Evolutionary conservation across 2,113 vertebrate genomes (phyloP).

Genomic region (Amphiprion percula): DNA sequence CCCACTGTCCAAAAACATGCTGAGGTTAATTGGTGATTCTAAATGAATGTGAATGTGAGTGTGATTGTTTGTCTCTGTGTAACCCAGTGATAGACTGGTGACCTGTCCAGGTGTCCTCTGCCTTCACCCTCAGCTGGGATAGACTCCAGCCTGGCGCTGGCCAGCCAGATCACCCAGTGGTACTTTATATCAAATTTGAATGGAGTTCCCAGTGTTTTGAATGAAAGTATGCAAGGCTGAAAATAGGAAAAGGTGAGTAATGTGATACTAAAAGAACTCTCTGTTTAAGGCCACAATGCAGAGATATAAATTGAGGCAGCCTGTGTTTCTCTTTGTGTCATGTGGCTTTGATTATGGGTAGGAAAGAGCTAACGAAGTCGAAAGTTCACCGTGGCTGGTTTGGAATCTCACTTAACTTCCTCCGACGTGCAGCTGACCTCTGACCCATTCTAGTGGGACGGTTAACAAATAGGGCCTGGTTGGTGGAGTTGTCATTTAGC

Average conservation of each 20-base stretch:
- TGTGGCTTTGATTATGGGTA: neutral
- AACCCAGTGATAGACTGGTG: too few relatives aligned
- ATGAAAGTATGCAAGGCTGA: neutral
- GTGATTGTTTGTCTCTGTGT: too few relatives aligned
- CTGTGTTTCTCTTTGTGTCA: neutral
- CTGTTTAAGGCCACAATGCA: too few relatives aligned
- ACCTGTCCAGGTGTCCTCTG: too few relatives aligned
- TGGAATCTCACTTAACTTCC: neutral
- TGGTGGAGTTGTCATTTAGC: constrained; percentile 11
- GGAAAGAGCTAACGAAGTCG: neutral
- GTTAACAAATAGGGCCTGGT: neutral
- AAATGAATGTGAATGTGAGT: too few relatives aligned
- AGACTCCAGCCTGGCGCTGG: too few relatives aligned
- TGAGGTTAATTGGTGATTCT: too few relatives aligned
- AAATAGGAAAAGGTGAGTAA: neutral
- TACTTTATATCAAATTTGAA: too few relatives aligned
- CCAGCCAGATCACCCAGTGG: too few relatives aligned
- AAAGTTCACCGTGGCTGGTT: neutral
- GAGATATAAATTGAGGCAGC: neutral
- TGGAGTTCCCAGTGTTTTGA: neutral
- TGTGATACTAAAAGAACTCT: neutral
- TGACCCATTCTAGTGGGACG: neutral
- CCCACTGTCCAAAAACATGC: too few relatives aligned
- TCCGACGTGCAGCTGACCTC: constrained; percentile 21
- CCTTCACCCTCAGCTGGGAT: too few relatives aligned